Base-by-base conservation (phyloP, 2,113 vertebrate species). In the Nothobranchius furzeri region DNA sequence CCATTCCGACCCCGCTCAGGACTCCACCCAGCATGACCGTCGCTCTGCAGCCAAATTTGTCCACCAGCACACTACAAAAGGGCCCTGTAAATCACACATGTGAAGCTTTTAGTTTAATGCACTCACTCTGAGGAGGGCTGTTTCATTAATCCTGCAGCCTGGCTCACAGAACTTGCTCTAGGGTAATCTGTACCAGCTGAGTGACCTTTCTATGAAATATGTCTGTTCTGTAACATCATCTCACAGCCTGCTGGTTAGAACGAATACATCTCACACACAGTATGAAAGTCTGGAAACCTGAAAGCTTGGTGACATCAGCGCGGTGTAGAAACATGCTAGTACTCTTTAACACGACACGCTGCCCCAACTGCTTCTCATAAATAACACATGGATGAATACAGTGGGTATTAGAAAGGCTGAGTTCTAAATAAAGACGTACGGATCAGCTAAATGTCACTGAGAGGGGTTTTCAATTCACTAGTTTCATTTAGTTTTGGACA, bases 1-100 rank as follows among this genome's bases (percentile, higher is more conserved):
- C 94, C 96, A 99, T 96, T 53, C 97, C 96, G 10, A 95, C 68
- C 0, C 95, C 91, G 7, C 96, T 95, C 84, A 99, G 90, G 69
- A 96, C 68, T 0, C 96, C 96, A 0, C 97, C 97, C 20, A 96
- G 54, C 92, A 98, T 98, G 68, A 95, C 92, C 0, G 89, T 93
- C 24, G 78, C 82, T 36, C 96, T 81, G 90, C 96, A 98, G 85
- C 96, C 95, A 4, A 96, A 91, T 10, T 62, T 83, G 78, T 90
- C 93, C 89, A 98, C 94, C 90, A 99, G 55, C 71, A 98, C 60
- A 70, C 96, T 95, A 57, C 96, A 98, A 11, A 99, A 87, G 10
- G 96, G 96, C 43, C 97, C 97, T 99, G 90, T 6, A 81, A 77
- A 74, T 63, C 30, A 78, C 40, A 85, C 30, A 40, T 15, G 30